Base-by-base conservation (phyloP, 2,797 vertebrate genomes). In the Telmatherina bonti region DNA sequence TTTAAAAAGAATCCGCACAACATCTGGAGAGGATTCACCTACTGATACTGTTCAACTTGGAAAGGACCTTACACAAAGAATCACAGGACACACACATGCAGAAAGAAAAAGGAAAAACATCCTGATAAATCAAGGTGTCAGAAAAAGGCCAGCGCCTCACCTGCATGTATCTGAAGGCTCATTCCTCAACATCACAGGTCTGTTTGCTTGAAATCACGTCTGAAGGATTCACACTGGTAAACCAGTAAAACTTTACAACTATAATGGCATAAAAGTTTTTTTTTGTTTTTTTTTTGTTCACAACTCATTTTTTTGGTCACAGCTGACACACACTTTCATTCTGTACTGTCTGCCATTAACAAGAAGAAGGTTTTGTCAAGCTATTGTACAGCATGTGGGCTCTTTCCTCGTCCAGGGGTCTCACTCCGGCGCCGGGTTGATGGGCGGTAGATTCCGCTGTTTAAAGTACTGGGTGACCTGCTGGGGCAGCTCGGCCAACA, bases 401-500 rank as follows among this genome's bases (percentile, higher is more conserved):
- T 77, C 41, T 49, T 1, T 41, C 45, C 33, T 22, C 26, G 49
- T n/a, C 0, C 0, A 52, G 63, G 2, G 1, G 45, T 65, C 73
- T 96, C 96, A 98, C 66, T 96, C 95, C 0, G 94, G 94, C 31
- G 96, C 95, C 0, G 94, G 88, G 92, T 95, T 96, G 92, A 90
- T 93, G 62, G 98, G 97, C 0, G 96, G 94, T 86, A 99, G 89
- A 91, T 97, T 99, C 88, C 95, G 92, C 88, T 97, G 97, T 91
- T 98, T 99, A 91, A 99, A 99, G 89, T 99, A 99, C 93, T 98
- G 96, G 62, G 98, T 96, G 11, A 99, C 97, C 91, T 99, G 98
- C 90, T 99, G 98, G 43, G 98, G 98, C 78, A 99, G 93, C 85
- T 99, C 98, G 0, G 98, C 98, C 94, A 99, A 88, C 71, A 99